Conservation (phyloP, 2,888 invertebrate genomes). For the Plebejus melissa region DNA sequence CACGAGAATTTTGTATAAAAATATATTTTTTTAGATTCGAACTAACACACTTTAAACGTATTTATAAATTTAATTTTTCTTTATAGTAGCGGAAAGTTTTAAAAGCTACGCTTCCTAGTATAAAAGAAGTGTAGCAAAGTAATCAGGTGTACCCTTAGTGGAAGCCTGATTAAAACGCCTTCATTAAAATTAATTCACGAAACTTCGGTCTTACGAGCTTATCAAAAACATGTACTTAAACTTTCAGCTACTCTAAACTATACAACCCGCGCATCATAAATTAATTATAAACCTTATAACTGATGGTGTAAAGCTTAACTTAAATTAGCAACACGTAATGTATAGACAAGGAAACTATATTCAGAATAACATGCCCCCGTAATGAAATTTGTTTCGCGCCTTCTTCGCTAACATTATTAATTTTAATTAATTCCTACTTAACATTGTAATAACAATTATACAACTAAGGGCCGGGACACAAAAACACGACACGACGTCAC, state of each 20-base stretch:
- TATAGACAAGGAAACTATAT: not conserved
- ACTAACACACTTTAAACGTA: no score
- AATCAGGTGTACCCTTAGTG: not conserved
- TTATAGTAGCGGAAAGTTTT: not conserved
- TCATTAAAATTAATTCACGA: conserved; percentile 1
- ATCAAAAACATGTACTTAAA: conserved; percentile 12
- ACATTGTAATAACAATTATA: not conserved
- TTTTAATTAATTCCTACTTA: not conserved
- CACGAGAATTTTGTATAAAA: no score
- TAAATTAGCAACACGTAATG: not conserved
- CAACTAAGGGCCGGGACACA: not conserved
- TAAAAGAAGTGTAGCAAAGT: not conserved
- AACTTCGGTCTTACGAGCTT: not conserved
- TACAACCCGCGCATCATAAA: not conserved
- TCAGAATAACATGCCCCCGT: not conserved
- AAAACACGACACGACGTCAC: no score
- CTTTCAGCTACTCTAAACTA: not conserved
- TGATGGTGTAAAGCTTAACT: not conserved
- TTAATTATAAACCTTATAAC: not conserved
- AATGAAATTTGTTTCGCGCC: conserved; percentile 7
- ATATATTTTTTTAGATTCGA: no score
- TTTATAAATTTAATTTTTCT: no score
- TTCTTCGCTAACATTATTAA: not conserved
- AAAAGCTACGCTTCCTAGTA: not conserved
- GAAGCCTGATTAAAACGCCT: conserved; percentile 1